A percentile compares a stretch with the other conserved stretches of the same genome.
phyloP scores from a whole-genome alignment of 2,113 vertebrate genomes.

The Melanotaenia duboulayi region DNA sequence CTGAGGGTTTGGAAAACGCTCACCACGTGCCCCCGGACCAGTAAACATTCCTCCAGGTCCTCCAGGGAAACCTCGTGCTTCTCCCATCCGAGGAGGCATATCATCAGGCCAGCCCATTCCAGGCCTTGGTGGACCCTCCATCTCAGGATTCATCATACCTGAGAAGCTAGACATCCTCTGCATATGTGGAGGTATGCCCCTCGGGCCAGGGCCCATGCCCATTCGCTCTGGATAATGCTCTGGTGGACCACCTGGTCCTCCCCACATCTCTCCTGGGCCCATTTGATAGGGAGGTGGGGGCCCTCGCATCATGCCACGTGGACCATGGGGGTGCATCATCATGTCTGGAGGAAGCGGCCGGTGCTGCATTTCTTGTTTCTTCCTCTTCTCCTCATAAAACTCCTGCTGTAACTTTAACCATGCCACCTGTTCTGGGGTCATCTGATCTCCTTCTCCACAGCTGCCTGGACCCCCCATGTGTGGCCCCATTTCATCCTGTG shows the following conservation, averaged over 20 bases:
- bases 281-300: conserved; percentile 97
- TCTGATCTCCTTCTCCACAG: conserved; percentile 93
- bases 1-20: conserved; percentile 95
- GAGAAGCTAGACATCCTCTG: conserved; percentile 94
- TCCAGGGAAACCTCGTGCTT: conserved; percentile 91
- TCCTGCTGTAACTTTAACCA: conserved; percentile 99
- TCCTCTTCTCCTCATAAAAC: conserved; percentile 97
- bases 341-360: conserved; percentile 93
- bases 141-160: conserved; percentile 96
- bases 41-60: conserved; percentile 91
- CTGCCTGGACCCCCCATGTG: conserved; percentile 82
- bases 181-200: conserved; percentile 93
- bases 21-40: conserved; percentile 93
- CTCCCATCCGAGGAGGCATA: conserved; percentile 93
- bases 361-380: conserved; percentile 97
- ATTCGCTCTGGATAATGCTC: conserved; percentile 94
- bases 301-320: conserved; percentile 92
- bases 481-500: conserved; percentile 94
- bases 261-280: conserved; percentile 94
- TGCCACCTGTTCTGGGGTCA: conserved; percentile 98
- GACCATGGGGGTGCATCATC: conserved; percentile 97
- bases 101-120: conserved; percentile 97
- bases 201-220: conserved; percentile 88
- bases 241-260: conserved; percentile 81
- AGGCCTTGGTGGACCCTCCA: conserved; percentile 93